Conservation (phyloP, 2,888 invertebrate species). For the Aelia acuminata region DNA sequence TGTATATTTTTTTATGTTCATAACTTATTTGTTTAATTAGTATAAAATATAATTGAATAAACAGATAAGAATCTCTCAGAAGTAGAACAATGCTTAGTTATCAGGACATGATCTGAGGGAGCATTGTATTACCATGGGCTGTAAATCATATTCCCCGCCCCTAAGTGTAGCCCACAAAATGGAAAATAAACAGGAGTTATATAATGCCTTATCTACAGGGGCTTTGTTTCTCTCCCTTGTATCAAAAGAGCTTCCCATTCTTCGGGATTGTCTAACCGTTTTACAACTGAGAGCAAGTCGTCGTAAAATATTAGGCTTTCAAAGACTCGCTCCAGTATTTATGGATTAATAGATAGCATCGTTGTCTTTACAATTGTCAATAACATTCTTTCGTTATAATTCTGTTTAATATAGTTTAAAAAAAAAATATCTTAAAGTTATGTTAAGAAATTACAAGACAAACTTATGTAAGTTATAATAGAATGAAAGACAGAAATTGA, state of each 20-base stretch:
- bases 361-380: background rate
- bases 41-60: background rate
- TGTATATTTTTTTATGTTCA: no score
- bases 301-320: background rate
- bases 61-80: background rate
- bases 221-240: background rate
- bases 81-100: background rate
- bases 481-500: no score
- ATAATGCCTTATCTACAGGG: background rate
- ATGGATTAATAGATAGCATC: background rate
- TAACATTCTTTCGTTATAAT: background rate
- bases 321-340: background rate
- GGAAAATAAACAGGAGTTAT: constrained; percentile 26
- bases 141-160: background rate
- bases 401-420: no score
- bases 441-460: no score
- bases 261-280: background rate
- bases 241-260: background rate
- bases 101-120: background rate
- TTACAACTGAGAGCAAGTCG: background rate
- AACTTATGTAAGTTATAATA: no score
- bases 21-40: background rate
- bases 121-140: background rate
- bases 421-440: no score
- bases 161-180: background rate